These are phyloP conservation scores for Drosophila sechellia DNA, from an alignment of 1,140 invertebrate species.

Conservation along the genomic window DNA sequence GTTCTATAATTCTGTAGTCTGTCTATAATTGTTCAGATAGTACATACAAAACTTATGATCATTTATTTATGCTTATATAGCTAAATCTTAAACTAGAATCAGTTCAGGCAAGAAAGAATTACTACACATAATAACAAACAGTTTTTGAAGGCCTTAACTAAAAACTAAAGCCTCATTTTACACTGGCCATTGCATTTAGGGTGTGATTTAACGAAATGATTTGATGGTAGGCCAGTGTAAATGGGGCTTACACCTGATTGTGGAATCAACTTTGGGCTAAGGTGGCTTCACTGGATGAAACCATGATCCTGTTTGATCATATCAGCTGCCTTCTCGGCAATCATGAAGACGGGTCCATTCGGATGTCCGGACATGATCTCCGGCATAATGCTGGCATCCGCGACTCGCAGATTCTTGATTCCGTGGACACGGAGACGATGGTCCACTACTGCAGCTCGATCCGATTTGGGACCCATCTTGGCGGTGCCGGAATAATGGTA, in stretches of 20 bases:
- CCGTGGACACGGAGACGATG: conserved; percentile 89
- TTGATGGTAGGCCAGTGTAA: not conserved
- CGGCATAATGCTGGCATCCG: conserved; percentile 90
- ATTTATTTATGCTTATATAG: conserved; percentile 57
- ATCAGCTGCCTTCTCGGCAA: conserved; percentile 89
- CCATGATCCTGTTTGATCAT: conserved; percentile 87
- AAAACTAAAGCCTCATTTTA: conserved; percentile 28
- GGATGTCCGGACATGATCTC: conserved; percentile 88
- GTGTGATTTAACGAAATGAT: not conserved
- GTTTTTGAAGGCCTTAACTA: conserved; percentile 24
- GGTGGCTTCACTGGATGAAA: conserved; percentile 69
- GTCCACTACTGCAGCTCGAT: conserved; percentile 90
- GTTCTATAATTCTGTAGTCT: too few relatives aligned
- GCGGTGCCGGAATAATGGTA: conserved; percentile 93
- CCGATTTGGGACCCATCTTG: conserved; percentile 91
- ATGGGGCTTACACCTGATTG: conserved; percentile 50
- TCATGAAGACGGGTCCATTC: conserved; percentile 89
- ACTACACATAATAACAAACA: conserved; percentile 25
- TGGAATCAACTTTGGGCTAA: conserved; percentile 31
- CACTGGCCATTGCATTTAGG: conserved; percentile 1
- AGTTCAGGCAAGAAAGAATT: conserved; percentile 56
- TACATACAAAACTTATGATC: conserved; percentile 34
- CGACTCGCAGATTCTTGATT: conserved; percentile 89
- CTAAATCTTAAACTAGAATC: conserved; percentile 68
- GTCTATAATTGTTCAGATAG: not conserved